Conservation (phyloP, 2,113 vertebrate species). For the Dendropsophus ebraccatus region DNA sequence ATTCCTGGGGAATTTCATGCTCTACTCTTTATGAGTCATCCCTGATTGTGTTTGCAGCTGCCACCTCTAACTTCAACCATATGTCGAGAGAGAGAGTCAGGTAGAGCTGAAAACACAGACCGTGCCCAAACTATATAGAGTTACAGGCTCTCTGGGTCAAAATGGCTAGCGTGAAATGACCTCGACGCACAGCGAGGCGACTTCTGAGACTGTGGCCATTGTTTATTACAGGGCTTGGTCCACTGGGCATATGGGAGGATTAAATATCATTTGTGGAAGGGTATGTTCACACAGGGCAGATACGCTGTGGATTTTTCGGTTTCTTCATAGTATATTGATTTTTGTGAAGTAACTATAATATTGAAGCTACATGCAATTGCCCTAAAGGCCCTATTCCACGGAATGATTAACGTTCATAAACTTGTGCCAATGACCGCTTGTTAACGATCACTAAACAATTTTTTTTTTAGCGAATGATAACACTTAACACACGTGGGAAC, state of each 20-base stretch:
- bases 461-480: too few species aligned
- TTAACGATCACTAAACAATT: too few species aligned
- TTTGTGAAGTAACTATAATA: too few species aligned
- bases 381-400: too few species aligned
- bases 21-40: conserved; percentile 40
- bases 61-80: conserved; percentile 41
- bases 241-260: neutral
- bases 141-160: conserved; percentile 47
- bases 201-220: neutral
- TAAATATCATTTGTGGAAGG: neutral
- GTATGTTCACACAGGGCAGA: neutral
- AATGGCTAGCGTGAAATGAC: conserved; percentile 35
- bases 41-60: conserved; percentile 46
- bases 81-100: conserved; percentile 22
- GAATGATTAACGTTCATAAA: too few species aligned
- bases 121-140: conserved; percentile 13
- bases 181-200: neutral
- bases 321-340: too few species aligned
- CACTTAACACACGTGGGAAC: too few species aligned
- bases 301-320: too few species aligned
- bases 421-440: too few species aligned
- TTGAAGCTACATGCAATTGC: too few species aligned
- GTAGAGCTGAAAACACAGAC: conserved; percentile 33
- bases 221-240: neutral
- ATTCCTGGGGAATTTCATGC: conserved; percentile 53